These are phyloP conservation scores for Ephydatia muelleri DNA, from an alignment of 37 sponge, comb jelly and placozoan genomes.

Conservation along the genomic window DNA sequence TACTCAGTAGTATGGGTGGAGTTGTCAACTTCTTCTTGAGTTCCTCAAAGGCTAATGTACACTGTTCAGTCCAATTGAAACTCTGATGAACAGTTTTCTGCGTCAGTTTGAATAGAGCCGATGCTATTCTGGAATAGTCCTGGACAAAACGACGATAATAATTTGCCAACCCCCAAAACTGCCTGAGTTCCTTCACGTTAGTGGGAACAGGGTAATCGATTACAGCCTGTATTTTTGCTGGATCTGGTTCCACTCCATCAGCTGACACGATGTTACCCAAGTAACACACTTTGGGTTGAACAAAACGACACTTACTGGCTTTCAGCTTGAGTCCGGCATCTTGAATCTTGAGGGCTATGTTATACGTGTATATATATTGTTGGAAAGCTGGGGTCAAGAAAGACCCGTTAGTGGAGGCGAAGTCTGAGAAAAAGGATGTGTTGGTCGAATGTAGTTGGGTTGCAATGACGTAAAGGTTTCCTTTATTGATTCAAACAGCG, in stretches of 20 bases:
- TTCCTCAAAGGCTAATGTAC: conserved; percentile 31
- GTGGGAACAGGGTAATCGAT: conserved; percentile 34
- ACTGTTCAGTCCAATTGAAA: conserved; percentile 19
- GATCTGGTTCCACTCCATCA: conserved; percentile 27
- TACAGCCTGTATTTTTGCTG: conserved; percentile 32
- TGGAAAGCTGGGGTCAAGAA: no score
- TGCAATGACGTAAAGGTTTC: no score
- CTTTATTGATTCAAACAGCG: no score
- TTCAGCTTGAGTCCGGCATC: conserved; percentile 22
- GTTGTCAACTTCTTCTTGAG: conserved; percentile 22
- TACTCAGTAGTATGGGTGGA: conserved; percentile 25
- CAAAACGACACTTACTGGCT: conserved; percentile 33
- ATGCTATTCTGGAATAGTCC: conserved; percentile 35
- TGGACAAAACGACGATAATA: conserved; percentile 35
- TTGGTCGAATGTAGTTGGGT: no score
- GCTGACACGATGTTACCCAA: conserved; percentile 47
- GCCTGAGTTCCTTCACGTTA: conserved; percentile 17
- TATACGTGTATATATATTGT: no score
- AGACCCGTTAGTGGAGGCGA: no score
- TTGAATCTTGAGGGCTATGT: no score
- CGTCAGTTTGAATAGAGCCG: conserved; percentile 24
- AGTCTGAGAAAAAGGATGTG: no score
- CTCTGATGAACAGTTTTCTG: conserved; percentile 10
- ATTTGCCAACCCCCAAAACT: conserved; percentile 35
- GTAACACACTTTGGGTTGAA: conserved; percentile 18